Percentiles rank a stretch among this genome's conserved stretches.
phyloP scores from a whole-genome alignment of 2,888 invertebrate species.

The Leptinotarsa haldemani region DNA sequence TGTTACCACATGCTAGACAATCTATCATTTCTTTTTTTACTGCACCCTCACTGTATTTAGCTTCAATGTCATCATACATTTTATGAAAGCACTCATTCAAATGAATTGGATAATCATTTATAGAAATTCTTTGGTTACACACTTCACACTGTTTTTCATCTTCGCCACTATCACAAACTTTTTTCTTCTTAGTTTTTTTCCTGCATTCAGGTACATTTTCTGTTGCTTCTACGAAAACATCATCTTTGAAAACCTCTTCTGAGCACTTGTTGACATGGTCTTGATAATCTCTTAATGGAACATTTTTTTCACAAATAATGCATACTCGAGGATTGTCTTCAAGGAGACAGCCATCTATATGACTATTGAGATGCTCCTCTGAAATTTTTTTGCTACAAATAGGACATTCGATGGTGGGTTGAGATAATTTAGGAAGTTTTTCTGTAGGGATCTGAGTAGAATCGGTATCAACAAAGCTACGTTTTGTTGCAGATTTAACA shows the following conservation, averaged over 20 bases:
- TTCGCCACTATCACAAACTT: conserved; percentile 18
- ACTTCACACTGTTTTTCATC: conserved; percentile 65
- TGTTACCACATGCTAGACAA: conserved; percentile 65
- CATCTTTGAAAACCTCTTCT: conserved; percentile 43
- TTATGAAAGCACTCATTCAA: conserved; percentile 69
- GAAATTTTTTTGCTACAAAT: conserved; percentile 59
- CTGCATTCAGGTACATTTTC: conserved; percentile 6
- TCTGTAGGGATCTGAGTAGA: conserved; percentile 13
- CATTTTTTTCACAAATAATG: conserved; percentile 43
- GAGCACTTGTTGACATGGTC: conserved; percentile 46
- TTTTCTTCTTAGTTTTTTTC: conserved; percentile 8
- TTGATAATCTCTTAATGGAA: conserved; percentile 42
- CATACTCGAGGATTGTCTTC: conserved; percentile 38
- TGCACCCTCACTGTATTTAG: conserved; percentile 41
- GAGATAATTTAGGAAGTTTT: conserved; percentile 42
- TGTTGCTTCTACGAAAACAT: conserved; percentile 25
- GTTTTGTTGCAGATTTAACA: conserved; percentile 33
- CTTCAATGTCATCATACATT: conserved; percentile 66
- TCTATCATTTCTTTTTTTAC: conserved; percentile 41
- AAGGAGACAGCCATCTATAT: conserved; percentile 57
- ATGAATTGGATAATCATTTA: conserved; percentile 60
- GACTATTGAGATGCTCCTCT: conserved; percentile 57
- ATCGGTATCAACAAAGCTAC: conserved; percentile 21
- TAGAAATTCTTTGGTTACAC: conserved; percentile 64
- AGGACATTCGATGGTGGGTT: conserved; percentile 59